Conservation (phyloP, 1,140 invertebrate genomes). For the Phymorhynchus buccinoides region DNA sequence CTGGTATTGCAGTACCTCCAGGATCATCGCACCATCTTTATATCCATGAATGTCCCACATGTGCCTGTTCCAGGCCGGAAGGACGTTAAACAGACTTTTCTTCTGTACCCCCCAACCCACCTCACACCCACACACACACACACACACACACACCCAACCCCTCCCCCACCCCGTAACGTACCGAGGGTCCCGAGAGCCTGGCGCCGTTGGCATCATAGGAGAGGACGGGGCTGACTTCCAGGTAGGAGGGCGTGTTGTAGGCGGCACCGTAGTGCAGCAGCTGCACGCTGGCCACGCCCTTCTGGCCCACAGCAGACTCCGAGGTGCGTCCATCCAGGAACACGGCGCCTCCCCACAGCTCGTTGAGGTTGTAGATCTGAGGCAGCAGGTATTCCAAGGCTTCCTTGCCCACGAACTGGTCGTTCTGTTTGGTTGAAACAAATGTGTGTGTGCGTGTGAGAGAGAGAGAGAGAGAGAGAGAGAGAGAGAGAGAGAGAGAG, state of each 20-base stretch:
- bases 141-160: no score
- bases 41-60: no score
- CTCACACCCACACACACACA: no score
- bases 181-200: not conserved
- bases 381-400: not conserved
- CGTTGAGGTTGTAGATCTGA: not conserved
- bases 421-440: not conserved
- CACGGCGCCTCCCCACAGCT: not conserved
- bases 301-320: not conserved
- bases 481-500: no score
- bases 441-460: no score
- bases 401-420: not conserved
- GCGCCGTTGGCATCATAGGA: not conserved
- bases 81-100: no score
- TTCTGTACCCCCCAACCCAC: no score
- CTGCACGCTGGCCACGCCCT: not conserved
- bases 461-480: no score
- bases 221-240: not conserved
- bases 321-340: not conserved
- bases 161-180: no score
- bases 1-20: no score
- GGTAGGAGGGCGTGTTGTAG: slow-evolving; percentile 12
- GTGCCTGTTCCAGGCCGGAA: no score
- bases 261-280: not conserved
- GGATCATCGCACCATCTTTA: no score